A percentile compares a stretch with the other conserved stretches of the same genome.
These are phyloP conservation scores for Chelonus formosanus DNA, from an alignment of 2,888 invertebrate genomes.

Conservation along the genomic window DNA sequence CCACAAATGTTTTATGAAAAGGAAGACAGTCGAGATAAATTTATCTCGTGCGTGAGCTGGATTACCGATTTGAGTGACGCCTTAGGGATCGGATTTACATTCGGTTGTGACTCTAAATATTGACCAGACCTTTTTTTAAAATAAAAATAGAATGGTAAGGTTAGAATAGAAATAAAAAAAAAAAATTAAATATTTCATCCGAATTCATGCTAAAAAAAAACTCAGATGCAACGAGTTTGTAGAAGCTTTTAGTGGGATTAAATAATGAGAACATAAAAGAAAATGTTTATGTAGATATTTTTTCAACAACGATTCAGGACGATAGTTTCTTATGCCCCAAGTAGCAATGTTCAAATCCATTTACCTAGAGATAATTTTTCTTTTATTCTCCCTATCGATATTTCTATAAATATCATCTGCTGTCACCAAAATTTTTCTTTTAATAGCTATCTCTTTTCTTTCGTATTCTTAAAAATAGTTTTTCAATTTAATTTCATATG, in stretches of 20 bases:
- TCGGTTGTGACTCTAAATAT: constrained; percentile 22
- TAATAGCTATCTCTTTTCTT: no score
- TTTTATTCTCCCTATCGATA: no score
- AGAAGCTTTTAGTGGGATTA: constrained; percentile 31
- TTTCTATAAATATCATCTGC: no score
- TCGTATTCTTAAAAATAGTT: no score
- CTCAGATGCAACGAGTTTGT: constrained; percentile 8
- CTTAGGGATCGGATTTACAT: constrained; percentile 25
- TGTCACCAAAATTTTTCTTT: no score
- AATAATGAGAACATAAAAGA: constrained; percentile 21
- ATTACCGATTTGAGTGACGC: constrained; percentile 22
- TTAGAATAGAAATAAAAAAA: background rate
- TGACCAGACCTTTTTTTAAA: background rate
- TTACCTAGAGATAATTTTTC: no score
- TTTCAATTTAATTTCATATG: no score
- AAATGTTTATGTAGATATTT: background rate
- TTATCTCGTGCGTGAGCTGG: constrained; percentile 13
- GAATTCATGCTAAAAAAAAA: background rate
- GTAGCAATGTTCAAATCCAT: no score
- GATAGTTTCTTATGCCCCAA: background rate
- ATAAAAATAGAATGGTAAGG: background rate
- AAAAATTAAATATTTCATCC: background rate
- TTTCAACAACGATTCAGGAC: background rate
- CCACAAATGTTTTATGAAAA: constrained; percentile 23
- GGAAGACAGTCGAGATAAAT: constrained; percentile 16